Conservation (phyloP, 2,888 invertebrate genomes). For the Melinopterus prodromus region DNA sequence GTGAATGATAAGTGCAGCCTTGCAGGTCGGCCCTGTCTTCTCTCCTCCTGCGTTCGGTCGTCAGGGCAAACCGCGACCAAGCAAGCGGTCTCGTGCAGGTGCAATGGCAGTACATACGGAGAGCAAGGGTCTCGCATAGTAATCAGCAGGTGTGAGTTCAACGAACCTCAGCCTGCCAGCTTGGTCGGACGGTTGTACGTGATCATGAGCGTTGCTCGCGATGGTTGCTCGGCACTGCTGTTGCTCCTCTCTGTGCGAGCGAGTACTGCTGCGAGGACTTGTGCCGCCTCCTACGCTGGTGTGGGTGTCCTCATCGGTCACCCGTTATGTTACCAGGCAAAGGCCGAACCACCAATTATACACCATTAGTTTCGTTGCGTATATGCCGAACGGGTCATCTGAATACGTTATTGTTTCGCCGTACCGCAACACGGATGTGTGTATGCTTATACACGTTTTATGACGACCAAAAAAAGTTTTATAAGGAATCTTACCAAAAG, state of each 20-base stretch:
- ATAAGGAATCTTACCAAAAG: too few relatives aligned
- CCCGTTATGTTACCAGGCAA: slow-evolving; percentile 8
- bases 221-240: slow-evolving; percentile 9
- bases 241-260: not conserved
- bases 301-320: slow-evolving; percentile 4
- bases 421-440: not conserved
- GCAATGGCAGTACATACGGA: slow-evolving; percentile 41
- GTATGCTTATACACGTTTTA: not conserved
- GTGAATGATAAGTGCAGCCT: slow-evolving; percentile 32
- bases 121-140: slow-evolving; percentile 44
- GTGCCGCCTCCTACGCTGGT: not conserved
- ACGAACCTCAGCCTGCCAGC: slow-evolving; percentile 39
- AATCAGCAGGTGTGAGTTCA: slow-evolving; percentile 51
- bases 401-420: not conserved
- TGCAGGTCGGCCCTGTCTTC: not conserved
- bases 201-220: not conserved
- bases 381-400: not conserved
- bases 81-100: slow-evolving; percentile 40
- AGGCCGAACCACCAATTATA: not conserved
- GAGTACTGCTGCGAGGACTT: not conserved
- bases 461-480: too few relatives aligned
- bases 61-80: not conserved
- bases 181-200: not conserved
- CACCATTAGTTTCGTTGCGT: not conserved
- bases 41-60: not conserved